Base-by-base conservation (phyloP, 1,140 invertebrate genomes). In the Platorchestia sp. region DNA sequence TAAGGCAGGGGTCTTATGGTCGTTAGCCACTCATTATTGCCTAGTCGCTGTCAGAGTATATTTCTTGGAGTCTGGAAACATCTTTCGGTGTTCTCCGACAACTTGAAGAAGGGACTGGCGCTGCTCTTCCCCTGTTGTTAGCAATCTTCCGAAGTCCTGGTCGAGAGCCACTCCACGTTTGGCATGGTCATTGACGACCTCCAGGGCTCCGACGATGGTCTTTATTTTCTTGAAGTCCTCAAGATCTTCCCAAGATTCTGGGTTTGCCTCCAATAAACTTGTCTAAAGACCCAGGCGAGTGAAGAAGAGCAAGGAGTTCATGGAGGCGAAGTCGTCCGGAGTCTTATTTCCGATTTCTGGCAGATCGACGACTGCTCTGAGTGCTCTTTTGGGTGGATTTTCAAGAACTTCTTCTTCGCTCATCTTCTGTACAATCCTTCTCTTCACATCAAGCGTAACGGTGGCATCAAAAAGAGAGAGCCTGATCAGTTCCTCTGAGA, bases 81-180 rank as follows among this genome's bases (percentile, higher is more conserved):
- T 40, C 41, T 47, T 93, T n/a, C 95, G 41, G 97, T 96, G 86
- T 97, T 97, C 95, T 41, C 91, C 19, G 91, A 97, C 95, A 96
- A 97, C 86, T 87, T 97, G 89, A 89, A 96, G n/a, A 96, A 96
- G 45, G 95, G 96, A 96, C 96, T 97, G 95, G 95, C 95, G 95
- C 97, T 97, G 96, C 86, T 97, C 95, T 96, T 97, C 95, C 97
- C 96, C 75, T 75, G 96, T 96, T 43, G 96, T 97, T 19, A 97
- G 51, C 0, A 95, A 43, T 22, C 45, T 95, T 95, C 97, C 96
- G 95, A 97, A 97, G 91, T 97, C 97, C 96, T 97, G 96, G 95
- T 97, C 97, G 16, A 97, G 95, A 95, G 97, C 97, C 19, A 97
- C 97, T 87, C 96, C 96, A 96, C 97, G 96, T 96, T 97, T 97